Evolutionary conservation across 1,140 invertebrate genomes (phyloP), one percentile per base, ranked within the genome.

Genomic region (Diuraphis noxia): DNA sequence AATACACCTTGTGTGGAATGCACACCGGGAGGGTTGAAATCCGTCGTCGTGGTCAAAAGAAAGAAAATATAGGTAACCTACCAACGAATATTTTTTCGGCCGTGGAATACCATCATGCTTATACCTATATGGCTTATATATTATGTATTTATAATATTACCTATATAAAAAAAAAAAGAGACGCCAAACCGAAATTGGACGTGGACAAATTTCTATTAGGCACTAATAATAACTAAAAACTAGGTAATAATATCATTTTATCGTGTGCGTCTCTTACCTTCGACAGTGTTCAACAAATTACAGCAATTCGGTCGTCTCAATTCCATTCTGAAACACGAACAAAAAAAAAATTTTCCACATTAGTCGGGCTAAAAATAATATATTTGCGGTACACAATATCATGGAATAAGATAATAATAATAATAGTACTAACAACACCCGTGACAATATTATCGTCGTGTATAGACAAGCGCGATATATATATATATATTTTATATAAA

Each of bases 291-390:
- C 77, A 82, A 91, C 89, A 52, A 91, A 82, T 81, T 82, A 52
- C 25, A 52, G 81, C 43, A 40, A 82, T n/a, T 52, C 89, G 89
- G 36, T 91, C 77, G 81, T 91, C 89, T 91, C 77, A 91, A 91
- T 91, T 91, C 89, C 89, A 91, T 91, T 91, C 89, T 91, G 89
- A 72, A 91, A 90, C 72, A 90, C 21, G 41, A 25, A 79, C 38
- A 82, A 36, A 46, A 82, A 82, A 36, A 46, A 82, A 82, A 40
- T 91, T 91, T 91, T 91, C 89, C 89, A 91, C 77, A 91, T 91
- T 91, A 91, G 77, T 23, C n/a, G 63, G 46, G 41, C 88, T 90
- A 79, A 46, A 90, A 49, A 21, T 90, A 91, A 34, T 79, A 9
- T 43, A 43, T 49, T 43, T 13, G 34, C 6, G 56, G 30, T 56